A percentile compares a stretch with the other conserved stretches of the same genome.
Conservation (phyloP, 1,140 invertebrate species). For the Bombus pascuorum region DNA sequence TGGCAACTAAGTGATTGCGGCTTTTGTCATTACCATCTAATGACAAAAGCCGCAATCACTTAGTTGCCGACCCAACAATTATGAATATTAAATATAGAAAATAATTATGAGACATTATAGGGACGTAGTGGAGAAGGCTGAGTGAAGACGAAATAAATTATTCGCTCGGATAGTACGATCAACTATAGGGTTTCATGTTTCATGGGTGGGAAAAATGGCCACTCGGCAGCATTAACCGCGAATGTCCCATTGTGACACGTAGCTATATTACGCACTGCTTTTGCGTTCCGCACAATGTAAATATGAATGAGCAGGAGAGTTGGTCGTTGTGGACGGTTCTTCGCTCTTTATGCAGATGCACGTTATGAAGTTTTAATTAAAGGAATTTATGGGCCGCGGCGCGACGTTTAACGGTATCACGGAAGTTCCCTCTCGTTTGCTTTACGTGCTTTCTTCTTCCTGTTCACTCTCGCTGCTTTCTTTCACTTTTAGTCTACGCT, state of each 20-base stretch:
- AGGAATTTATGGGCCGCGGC: slow-evolving; percentile 65
- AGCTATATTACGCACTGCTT: slow-evolving; percentile 19
- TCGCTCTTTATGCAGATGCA: slow-evolving; percentile 64
- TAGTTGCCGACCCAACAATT: too few relatives aligned
- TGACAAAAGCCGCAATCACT: too few relatives aligned
- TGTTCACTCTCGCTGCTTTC: slow-evolving; percentile 12
- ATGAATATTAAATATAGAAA: neutral
- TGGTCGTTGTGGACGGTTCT: slow-evolving; percentile 48
- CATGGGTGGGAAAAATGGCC: neutral
- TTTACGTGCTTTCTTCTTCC: slow-evolving; percentile 26
- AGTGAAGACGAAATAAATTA: neutral
- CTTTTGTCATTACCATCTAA: too few relatives aligned
- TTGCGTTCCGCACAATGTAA: slow-evolving; percentile 46
- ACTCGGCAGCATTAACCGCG: slow-evolving; percentile 7
- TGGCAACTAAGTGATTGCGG: too few relatives aligned
- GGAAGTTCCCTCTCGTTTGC: slow-evolving; percentile 56
- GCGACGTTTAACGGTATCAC: slow-evolving; percentile 60
- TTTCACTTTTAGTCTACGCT: slow-evolving; percentile 24
- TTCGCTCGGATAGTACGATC: neutral
- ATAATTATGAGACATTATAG: too few relatives aligned
- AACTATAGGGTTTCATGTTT: neutral
- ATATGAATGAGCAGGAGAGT: slow-evolving; percentile 59
- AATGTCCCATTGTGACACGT: slow-evolving; percentile 18
- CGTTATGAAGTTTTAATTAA: slow-evolving; percentile 70
- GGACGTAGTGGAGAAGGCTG: too few relatives aligned